Base-by-base conservation (phyloP, 2,888 invertebrate genomes). In the Xestia xanthographa region DNA sequence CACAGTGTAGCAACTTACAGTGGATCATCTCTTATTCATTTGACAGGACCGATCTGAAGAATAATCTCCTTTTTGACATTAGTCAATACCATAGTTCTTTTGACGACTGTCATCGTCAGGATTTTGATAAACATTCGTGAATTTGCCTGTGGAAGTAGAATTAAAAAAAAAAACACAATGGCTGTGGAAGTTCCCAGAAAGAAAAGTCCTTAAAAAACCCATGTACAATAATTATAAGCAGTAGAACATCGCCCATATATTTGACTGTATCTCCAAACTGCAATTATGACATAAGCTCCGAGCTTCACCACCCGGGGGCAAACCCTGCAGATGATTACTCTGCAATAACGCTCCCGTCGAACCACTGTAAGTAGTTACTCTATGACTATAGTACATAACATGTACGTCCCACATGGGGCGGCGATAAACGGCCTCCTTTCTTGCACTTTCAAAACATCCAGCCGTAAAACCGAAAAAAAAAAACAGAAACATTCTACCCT, bases 361-460 rank as follows among this genome's bases (percentile, higher is more conserved):
- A 70, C 38, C 11, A 79, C 76, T 77, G 43, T 29, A 20, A 38
- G 20, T 20, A 62, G 58, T 26, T 50, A 34, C 8, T 43, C 76
- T 79, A 41, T 77, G 43, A 17, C 50, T 58, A 20, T 50, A 78
- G 34, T 66, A 65, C 58, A 76, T 72, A 75, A 72, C 83, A 50
- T 73, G 53, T 86, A 68, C 76, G 80, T 75, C 81, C 78, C 82
- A 76, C 73, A 80, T 79, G 84, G 86, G 84, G 82, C 71, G 75
- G 75, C 87, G 86, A 89, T 91, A 90, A 91, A 90, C 84, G 85
- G 81, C 84, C 86, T 87, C 86, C 83, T 85, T 89, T 88, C 86
- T 90, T 90, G 87, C 88, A 88, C 88, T 88, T 87, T 87, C 85
- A 86, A 85, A 86, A 87, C 84, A 86, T 86, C 79, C 85, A 83